These are phyloP conservation scores for Syngnathus acus DNA, from an alignment of 2,797 vertebrate species.

Conservation along the genomic window DNA sequence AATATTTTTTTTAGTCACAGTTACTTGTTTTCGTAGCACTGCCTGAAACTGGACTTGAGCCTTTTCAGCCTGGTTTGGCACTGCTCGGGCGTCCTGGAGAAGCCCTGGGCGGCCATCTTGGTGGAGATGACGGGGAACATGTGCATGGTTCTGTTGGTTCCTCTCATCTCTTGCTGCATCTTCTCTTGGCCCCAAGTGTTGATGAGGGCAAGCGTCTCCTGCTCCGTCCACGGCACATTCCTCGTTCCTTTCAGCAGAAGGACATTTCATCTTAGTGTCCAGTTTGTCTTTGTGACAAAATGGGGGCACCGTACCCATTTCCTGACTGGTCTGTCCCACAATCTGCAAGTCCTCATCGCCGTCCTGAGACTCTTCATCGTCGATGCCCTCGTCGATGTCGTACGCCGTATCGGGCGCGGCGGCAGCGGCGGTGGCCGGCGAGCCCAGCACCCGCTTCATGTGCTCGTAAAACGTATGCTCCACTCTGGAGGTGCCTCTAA, in stretches of 20 bases:
- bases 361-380: slow-evolving; percentile 53
- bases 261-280: not conserved
- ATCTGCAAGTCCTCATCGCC: slow-evolving; percentile 53
- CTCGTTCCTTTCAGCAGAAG: slow-evolving; percentile 41
- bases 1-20: not conserved
- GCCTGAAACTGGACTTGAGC: slow-evolving; percentile 62
- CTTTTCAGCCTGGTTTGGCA: slow-evolving; percentile 68
- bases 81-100: slow-evolving; percentile 64
- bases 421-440: slow-evolving; percentile 26
- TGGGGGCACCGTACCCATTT: slow-evolving; percentile 36
- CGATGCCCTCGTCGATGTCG: slow-evolving; percentile 38
- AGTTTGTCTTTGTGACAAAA: not conserved
- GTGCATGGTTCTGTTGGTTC: slow-evolving; percentile 55
- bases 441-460: slow-evolving; percentile 49
- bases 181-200: slow-evolving; percentile 62
- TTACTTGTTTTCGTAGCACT: slow-evolving; percentile 68
- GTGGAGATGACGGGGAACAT: slow-evolving; percentile 62
- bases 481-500: slow-evolving; percentile 44
- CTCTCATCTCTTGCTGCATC: slow-evolving; percentile 55
- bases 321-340: slow-evolving; percentile 36
- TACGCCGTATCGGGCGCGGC: slow-evolving; percentile 46
- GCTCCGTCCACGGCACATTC: slow-evolving; percentile 64
- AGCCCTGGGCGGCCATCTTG: slow-evolving; percentile 57
- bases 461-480: slow-evolving; percentile 61
- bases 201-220: slow-evolving; percentile 65